Evolutionary conservation across 2,888 invertebrate genomes (phyloP), one percentile per base, ranked within the genome.

Genomic region (Teleogryllus oceanicus): DNA sequence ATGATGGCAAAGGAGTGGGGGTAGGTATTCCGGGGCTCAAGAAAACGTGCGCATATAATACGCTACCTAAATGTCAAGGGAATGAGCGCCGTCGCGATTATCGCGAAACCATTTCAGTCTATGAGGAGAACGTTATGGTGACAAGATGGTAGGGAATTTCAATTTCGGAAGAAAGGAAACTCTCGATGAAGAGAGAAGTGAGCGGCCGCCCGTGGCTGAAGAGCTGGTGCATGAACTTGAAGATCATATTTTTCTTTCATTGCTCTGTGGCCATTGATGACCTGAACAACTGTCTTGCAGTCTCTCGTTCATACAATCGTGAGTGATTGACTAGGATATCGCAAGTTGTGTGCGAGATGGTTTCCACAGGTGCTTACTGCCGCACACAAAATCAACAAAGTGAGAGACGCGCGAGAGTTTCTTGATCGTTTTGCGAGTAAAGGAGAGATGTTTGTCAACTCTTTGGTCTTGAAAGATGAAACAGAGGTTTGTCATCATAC

Each of bases 271-370:
- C 12, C 51, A 51, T 51, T 51, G 51, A 51, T 51, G 51, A 51
- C 51, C 51, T 51, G 11, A 11, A 51, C 51, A 51, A 51, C 51
- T 51, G 51, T 51, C 51, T 16, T 51, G 51, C 51, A 51, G 16
- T 13, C 51, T 16, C 12, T 51, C 16, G 51, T 75, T 75, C 21
- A 75, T 21, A 2, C 11, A 21, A 75, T 75, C 21, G 75, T 75
- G 20, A 75, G 75, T 75, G 75, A 75, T 20, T n/a, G 21, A 21
- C n/a, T 75, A 20, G 75, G 75, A 75, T 75, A 75, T 75, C 75
- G n/a, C 75, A 75, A 75, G n/a, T 21, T 75, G 75, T 75, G 75
- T n/a, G 75, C 75, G 75, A 75, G 75, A 21, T 75, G 75, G 75
- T 12, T 75, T 12, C 75, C 75, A n/a, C 11, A 75, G 21, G n/a